Evolutionary conservation across 2,888 invertebrate species (phyloP), one percentile per base, ranked within the genome.

Genomic region (Diaprepes abbreviatus): DNA sequence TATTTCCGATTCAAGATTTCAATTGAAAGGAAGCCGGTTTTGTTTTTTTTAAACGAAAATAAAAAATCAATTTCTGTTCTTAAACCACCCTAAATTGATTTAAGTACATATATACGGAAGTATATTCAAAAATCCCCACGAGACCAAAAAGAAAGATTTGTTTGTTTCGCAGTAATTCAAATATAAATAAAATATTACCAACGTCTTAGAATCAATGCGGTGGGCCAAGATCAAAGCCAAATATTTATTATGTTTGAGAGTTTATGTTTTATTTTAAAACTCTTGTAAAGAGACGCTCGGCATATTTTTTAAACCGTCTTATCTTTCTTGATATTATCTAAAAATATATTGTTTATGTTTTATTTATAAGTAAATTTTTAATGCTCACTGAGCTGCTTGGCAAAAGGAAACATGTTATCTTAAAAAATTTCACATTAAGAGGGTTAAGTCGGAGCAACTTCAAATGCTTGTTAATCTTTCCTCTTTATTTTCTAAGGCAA

Each of bases 101-200:
- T 52, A 35, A 21, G 12, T 52, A 52, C 17, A 10, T 5, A 58
- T 33, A 35, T 35, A 40, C 58, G n/a, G 35, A 31, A 62, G 62
- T 31, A 21, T 40, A 62, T 50, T 59, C 21, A 62, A 52, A 52
- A 52, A 52, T 63, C 38, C 14, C 33, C 63, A 36, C 21, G 63
- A 12, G 12, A 6, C 19, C 24, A 52, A 52, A 38, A 52, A 31
- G 50, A 52, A 28, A 24, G 12, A 17, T 36, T 31, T 10, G 19
- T 63, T 24, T 36, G 38, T 38, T 52, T 52, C 31, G 16, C 40
- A n/a, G 12, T 43, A 21, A 33, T 54, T 64, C 28, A 35, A 16
- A 38, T 10, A 43, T 63, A 52, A 63, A 63, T 63, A 63, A 63
- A 63, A 63, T 63, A 63, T 63, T 63, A 62, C 36, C 17, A 1